phyloP scores from a whole-genome alignment of 2,113 vertebrate species.

The Pachypanchax playfairii region DNA sequence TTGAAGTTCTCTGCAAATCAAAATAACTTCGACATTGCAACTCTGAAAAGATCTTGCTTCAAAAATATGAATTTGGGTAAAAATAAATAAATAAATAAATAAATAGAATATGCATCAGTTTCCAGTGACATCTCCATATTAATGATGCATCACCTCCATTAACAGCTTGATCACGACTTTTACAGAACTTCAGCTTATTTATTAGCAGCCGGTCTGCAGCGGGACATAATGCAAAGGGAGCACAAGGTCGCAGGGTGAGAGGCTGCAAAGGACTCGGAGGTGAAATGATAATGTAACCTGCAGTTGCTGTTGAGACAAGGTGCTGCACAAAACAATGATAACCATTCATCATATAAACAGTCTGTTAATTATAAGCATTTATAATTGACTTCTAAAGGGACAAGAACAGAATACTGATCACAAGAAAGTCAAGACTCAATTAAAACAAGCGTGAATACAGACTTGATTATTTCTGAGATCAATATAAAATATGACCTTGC shows the following conservation, averaged over 20 bases:
- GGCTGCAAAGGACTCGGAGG: conserved; percentile 34
- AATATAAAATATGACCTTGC: conserved; percentile 2
- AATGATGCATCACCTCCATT: conserved; percentile 39
- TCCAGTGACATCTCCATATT: conserved; percentile 13
- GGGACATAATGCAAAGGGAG: conserved; percentile 6
- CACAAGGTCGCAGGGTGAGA: conserved; percentile 36
- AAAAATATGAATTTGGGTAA: not conserved
- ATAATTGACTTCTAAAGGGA: conserved; percentile 56
- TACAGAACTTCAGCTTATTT: conserved; percentile 50
- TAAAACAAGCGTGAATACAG: conserved; percentile 3
- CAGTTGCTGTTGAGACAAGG: conserved; percentile 2
- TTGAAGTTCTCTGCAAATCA: no score
- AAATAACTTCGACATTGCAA: no score
- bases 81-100: not conserved
- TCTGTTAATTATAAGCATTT: conserved; percentile 58
- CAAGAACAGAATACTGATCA: conserved; percentile 54
- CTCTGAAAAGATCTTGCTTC: no score
- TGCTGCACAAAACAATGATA: conserved; percentile 25
- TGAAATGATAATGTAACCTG: conserved; percentile 37
- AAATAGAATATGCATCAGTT: conserved; percentile 8
- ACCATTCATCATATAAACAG: conserved; percentile 52
- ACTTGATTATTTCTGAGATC: conserved; percentile 2
- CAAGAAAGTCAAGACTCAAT: not conserved
- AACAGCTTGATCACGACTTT: conserved; percentile 33
- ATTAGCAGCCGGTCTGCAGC: conserved; percentile 45